These are phyloP conservation scores for Erebia aethiops DNA, from an alignment of 2,888 invertebrate species.

Conservation along the genomic window DNA sequence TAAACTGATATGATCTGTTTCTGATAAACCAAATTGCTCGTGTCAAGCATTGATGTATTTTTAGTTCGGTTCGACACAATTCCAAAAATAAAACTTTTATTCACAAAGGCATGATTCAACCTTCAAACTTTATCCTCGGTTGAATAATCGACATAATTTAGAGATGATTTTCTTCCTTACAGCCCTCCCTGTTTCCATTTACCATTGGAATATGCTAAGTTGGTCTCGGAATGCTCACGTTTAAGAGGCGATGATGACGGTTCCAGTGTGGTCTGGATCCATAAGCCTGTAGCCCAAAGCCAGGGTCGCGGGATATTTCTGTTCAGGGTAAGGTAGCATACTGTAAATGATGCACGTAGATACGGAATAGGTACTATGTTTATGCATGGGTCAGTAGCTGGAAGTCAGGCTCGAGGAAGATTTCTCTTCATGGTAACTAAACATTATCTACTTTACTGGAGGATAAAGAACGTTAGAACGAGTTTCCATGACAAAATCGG, in stretches of 20 bases:
- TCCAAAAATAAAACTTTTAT: not conserved
- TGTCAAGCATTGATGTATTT: not conserved
- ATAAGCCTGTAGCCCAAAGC: constrained; percentile 93
- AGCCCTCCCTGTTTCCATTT: constrained; percentile 92
- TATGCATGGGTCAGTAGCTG: too few relatives aligned
- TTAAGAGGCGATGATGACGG: constrained; percentile 70
- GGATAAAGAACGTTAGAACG: too few relatives aligned
- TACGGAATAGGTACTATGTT: too few relatives aligned
- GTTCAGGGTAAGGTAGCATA: constrained; percentile 84
- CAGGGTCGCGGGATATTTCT: constrained; percentile 92
- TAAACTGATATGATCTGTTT: too few relatives aligned
- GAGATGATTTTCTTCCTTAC: constrained; percentile 42
- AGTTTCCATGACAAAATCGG: constrained; percentile 1
- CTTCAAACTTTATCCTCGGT: not conserved
- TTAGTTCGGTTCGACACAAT: not conserved
- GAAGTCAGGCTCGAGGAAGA: too few relatives aligned
- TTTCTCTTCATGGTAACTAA: too few relatives aligned
- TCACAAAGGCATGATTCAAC: not conserved
- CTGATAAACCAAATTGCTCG: too few relatives aligned
- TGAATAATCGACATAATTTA: not conserved
- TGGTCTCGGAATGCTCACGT: constrained; percentile 90
- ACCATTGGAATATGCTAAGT: constrained; percentile 91
- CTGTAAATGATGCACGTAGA: too few relatives aligned
- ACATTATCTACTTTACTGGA: too few relatives aligned
- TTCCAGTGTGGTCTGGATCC: constrained; percentile 89